Conservation (phyloP, 2,113 vertebrate genomes). For the Pungitius pungitius region DNA sequence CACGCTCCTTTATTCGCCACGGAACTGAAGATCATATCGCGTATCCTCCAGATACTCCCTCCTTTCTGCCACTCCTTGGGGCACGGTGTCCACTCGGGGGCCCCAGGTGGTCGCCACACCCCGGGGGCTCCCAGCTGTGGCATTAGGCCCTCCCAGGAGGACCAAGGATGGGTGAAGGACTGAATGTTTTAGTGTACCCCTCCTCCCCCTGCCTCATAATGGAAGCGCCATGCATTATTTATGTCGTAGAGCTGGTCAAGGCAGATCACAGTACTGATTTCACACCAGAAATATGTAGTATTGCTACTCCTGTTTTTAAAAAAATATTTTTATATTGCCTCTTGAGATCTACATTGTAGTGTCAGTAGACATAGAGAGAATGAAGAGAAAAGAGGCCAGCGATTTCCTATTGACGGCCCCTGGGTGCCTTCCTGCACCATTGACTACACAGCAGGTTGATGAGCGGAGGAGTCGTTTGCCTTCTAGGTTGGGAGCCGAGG, state of each 20-base stretch:
- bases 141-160: constrained; percentile 58
- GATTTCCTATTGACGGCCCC: constrained; percentile 53
- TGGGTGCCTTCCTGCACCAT: constrained; percentile 64
- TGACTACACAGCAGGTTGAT: constrained; percentile 71
- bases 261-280: constrained; percentile 41
- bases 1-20: constrained; percentile 32
- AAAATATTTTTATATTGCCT: background rate
- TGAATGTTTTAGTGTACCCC: constrained; percentile 37
- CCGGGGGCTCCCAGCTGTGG: constrained; percentile 30
- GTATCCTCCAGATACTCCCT: constrained; percentile 48
- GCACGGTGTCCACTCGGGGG: constrained; percentile 35
- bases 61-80: constrained; percentile 19
- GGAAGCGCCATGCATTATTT: constrained; percentile 69
- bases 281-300: constrained; percentile 16
- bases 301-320: constrained; percentile 13
- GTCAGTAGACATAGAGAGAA: background rate
- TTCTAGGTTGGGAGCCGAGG: constrained; percentile 56
- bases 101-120: constrained; percentile 64
- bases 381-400: constrained; percentile 38
- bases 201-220: constrained; percentile 40
- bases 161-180: constrained; percentile 47
- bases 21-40: constrained; percentile 47
- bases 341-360: constrained; percentile 3
- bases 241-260: constrained; percentile 51
- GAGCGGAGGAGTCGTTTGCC: constrained; percentile 67